Conservation (phyloP, 2,113 vertebrate genomes). For the Pristiophorus japonicus region DNA sequence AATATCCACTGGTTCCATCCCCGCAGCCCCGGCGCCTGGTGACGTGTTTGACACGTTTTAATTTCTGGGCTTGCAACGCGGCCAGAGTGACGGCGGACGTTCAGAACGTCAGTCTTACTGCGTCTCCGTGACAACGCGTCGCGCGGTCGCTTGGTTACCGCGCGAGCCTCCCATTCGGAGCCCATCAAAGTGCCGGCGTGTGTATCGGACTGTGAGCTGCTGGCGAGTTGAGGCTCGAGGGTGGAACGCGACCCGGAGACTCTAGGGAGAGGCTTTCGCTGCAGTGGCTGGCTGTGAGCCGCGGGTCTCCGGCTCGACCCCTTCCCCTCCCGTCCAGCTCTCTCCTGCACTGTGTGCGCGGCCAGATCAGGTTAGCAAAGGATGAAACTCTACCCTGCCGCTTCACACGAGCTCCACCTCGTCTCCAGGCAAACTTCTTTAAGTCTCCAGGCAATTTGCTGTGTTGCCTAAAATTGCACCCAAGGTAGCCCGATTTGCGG, state of each 20-base stretch:
- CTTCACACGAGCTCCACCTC: not conserved
- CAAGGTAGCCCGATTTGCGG: not conserved
- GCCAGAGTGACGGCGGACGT: not conserved
- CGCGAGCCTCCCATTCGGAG: not conserved
- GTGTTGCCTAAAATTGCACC: not conserved
- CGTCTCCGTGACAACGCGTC: not conserved
- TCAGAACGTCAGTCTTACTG: not conserved
- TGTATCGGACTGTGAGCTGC: not conserved
- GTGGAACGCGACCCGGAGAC: not conserved
- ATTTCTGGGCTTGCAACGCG: not conserved
- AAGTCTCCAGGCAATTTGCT: not conserved
- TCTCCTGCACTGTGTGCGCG: not conserved
- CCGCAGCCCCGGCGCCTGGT: too few species aligned
- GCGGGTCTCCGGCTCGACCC: too few species aligned
- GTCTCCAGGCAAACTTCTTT: not conserved
- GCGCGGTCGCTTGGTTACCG: not conserved
- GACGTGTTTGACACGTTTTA: not conserved
- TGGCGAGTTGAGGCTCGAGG: not conserved
- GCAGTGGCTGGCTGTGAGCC: too few species aligned
- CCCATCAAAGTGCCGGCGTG: not conserved
- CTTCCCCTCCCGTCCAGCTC: too few species aligned
- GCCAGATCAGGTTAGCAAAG: not conserved
- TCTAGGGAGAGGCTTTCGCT: not conserved
- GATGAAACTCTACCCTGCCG: not conserved
- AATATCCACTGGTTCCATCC: too few species aligned